A percentile compares a stretch with the other conserved stretches of the same genome.
Conservation (phyloP, 2,113 vertebrate genomes). For the Murina feae region DNA sequence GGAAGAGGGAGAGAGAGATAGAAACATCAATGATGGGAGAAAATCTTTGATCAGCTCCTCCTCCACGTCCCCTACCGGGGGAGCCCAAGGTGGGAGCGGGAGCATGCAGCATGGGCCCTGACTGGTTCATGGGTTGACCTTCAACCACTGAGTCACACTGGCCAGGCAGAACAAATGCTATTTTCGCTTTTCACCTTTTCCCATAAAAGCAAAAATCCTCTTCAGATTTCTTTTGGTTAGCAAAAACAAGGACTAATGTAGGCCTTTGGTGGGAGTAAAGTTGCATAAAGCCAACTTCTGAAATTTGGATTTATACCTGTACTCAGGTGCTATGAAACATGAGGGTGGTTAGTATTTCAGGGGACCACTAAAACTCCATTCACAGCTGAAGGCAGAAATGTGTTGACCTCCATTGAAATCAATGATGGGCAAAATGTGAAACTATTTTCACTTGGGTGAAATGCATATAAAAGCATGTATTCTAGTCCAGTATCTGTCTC, state of each 20-base stretch:
- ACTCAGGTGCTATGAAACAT: accelerated
- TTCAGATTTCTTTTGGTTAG: neutral
- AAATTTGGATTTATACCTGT: neutral
- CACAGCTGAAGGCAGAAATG: neutral
- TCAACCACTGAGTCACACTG: too few species aligned
- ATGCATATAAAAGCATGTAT: neutral
- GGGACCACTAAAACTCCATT: neutral
- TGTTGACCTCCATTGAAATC: neutral
- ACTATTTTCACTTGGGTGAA: neutral
- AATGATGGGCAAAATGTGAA: neutral
- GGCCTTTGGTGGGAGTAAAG: neutral
- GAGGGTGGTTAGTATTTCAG: neutral
- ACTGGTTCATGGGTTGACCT: too few species aligned
- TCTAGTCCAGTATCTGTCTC: neutral
- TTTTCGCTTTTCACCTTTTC: neutral
- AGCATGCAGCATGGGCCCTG: too few species aligned
- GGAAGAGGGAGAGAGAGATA: too few species aligned
- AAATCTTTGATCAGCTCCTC: too few species aligned
- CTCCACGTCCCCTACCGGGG: too few species aligned
- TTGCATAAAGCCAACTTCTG: neutral
- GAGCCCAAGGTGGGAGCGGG: too few species aligned
- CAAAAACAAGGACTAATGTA: neutral
- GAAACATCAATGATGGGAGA: too few species aligned
- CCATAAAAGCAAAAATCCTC: neutral
- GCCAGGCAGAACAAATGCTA: neutral